Evolutionary conservation across 2,113 vertebrate genomes (phyloP).

Genomic region (Daboia siamensis): DNA sequence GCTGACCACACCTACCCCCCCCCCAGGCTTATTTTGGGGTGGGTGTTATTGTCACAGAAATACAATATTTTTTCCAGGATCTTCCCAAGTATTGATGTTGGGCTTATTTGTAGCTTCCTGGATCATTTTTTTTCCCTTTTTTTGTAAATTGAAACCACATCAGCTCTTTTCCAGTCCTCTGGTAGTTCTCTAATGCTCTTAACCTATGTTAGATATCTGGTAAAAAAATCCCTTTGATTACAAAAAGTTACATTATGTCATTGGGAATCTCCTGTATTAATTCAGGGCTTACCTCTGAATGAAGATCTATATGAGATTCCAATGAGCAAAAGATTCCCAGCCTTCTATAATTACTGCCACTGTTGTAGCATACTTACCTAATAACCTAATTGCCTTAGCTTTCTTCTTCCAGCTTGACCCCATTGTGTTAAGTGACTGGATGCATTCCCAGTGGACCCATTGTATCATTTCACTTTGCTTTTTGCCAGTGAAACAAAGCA

Average conservation of each 20-base stretch:
- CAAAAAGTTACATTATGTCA: not conserved
- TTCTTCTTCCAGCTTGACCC: not conserved
- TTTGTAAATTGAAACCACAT: too few species aligned
- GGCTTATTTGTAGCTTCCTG: too few species aligned
- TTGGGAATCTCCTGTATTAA: not conserved
- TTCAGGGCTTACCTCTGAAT: not conserved
- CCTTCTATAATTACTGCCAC: not conserved
- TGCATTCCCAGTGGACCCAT: slow-evolving; percentile 24
- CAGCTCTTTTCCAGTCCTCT: too few species aligned
- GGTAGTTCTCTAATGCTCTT: too few species aligned
- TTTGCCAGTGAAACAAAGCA: slow-evolving; percentile 29
- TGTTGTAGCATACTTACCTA: not conserved
- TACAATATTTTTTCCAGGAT: too few species aligned
- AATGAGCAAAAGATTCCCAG: not conserved
- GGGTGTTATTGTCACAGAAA: too few species aligned
- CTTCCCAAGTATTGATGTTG: too few species aligned
- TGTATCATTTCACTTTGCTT: slow-evolving; percentile 39
- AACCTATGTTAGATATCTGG: not conserved
- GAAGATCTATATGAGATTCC: not conserved
- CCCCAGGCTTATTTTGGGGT: not conserved
- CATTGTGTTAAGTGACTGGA: slow-evolving; percentile 24
- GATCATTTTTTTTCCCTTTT: too few species aligned
- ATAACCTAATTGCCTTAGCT: not conserved
- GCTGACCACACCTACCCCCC: not conserved
- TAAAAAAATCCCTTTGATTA: not conserved